Evolutionary conservation across 2,888 invertebrate genomes (phyloP), one percentile per base, ranked within the genome.

Genomic region (Pristionchus maxplancki): DNA sequence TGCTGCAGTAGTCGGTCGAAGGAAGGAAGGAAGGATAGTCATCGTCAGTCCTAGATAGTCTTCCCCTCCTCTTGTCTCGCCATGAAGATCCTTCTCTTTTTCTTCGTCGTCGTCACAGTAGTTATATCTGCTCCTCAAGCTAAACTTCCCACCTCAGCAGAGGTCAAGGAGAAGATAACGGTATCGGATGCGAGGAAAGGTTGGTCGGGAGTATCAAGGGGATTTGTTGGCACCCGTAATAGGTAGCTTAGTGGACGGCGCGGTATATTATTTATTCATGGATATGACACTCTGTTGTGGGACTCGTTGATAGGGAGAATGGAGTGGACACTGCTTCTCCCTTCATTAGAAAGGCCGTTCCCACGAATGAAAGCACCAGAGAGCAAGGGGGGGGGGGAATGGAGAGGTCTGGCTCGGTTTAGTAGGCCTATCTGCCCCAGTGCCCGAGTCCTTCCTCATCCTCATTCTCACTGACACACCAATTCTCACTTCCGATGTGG

Each of bases 391-490:
- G 64, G 62, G 11, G 28, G 64, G 34, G 58, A 84, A 20, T 8
- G 37, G 28, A 50, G 37, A n/a, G 44, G 28, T n/a, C 62, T 28
- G 24, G 17, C 62, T 20, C 24, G 40, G 44, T n/a, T n/a, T 8
- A 24, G 44, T 85, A 31, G 84, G 24, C 58, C 5, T 58, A 24
- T 28, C 58, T 58, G 17, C 34, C 31, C 82, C 34, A 53, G n/a
- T 34, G 53, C 48, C 28, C 71, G 28, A 37, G 37, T 53, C 62
- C 85, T 62, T 31, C 31, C 40, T 40, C 84, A n/a, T 84, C 40
- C 84, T 20, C 85, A 48, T 71, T 78, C 88, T 28, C 87, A n/a
- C 87, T 87, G 50, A 1, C 87, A 34, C 71, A 50, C 87, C 85
- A 50, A 37, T 50, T 87, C 87, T 44, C 53, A 37, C 87, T 87